A percentile compares a stretch with the other conserved stretches of the same genome.
Evolutionary conservation across 2,113 vertebrate species (phyloP).

Genomic region (Oryzias javanicus): DNA sequence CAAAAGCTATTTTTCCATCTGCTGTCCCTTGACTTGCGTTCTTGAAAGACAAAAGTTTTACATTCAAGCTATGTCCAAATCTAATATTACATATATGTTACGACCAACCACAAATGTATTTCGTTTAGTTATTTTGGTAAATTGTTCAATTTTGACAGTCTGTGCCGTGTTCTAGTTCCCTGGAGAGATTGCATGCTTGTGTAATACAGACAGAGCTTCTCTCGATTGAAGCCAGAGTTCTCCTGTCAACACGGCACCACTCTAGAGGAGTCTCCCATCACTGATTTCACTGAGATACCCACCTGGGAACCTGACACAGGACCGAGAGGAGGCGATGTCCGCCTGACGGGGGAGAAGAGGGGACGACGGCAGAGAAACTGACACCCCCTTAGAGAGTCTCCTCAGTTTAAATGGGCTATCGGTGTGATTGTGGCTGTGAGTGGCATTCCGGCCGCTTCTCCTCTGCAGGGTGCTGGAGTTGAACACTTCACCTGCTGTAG

Average conservation of each 20-base stretch:
- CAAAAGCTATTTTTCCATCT: no score
- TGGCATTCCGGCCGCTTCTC: conserved; percentile 45
- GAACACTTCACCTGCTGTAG: conserved; percentile 65
- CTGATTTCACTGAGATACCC: conserved; percentile 28
- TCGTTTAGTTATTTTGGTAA: conserved; percentile 53
- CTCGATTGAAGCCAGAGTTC: conserved; percentile 35
- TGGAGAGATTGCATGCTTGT: conserved; percentile 34
- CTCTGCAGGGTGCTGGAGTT: conserved; percentile 69
- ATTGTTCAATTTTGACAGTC: conserved; percentile 68
- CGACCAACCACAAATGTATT: conserved; percentile 32
- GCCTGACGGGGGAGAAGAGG: conserved; percentile 89
- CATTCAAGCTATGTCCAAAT: not conserved
- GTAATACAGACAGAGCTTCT: conserved; percentile 47
- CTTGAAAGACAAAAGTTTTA: no score
- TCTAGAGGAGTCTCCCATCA: conserved; percentile 14
- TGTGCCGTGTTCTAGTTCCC: conserved; percentile 53
- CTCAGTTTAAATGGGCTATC: conserved; percentile 63
- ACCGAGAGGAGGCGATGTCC: conserved; percentile 78
- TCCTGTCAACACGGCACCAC: conserved; percentile 27
- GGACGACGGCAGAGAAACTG: conserved; percentile 92
- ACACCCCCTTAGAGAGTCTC: conserved; percentile 86
- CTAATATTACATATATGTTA: conserved; percentile 2
- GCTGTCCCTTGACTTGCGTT: no score
- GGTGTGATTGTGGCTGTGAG: conserved; percentile 60
- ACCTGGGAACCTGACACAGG: conserved; percentile 89